Base-by-base conservation (phyloP, 2,888 invertebrate species). In the Oasisia sp. region DNA sequence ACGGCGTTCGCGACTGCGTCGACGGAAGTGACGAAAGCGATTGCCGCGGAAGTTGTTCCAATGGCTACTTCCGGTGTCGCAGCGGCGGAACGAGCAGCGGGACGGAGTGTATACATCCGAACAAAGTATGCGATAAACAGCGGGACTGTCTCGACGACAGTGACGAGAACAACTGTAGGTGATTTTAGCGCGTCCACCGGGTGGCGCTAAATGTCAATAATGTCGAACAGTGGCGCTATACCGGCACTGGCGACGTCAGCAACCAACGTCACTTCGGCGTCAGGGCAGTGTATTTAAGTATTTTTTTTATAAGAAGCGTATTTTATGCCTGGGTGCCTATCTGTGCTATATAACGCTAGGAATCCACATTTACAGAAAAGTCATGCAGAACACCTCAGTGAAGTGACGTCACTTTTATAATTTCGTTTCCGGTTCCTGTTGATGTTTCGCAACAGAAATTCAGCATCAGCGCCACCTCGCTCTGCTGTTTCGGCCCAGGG, bases 1-100 rank as follows among this genome's bases (percentile, higher is more conserved):
- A 94, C 92, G 44, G 92, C 19, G 32, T 90, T 14, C 14, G 32
- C 0, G 93, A 94, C 91, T 94, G 94, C 90, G 50, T 74, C 27
- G 93, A 94, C 89, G 92, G 92, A 11, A 89, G 89, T 11, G 94
- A 94, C 90, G 93, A 92, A 58, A 56, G 32, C n/a, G 92, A 89
- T 58, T 94, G 94, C 89, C 38, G 89, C 32, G 92, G 93, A 44
- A 14, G 45, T 44, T 93, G 93, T 89, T 38, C 89, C 8, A 91
- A 38, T 7, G 92, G 45, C 38, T n/a, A 92, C 32, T 91, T 93
- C 91, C 38, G 45, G n/a, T 94, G 93, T 89, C 32, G 8, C n/a
- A 92, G 45, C 27, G 92, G 93, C n/a, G 27, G 74, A 7, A 74
- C 74, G n/a, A 74, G n/a, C 27, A 74, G 74, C 27, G 74, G 74